A percentile compares a stretch with the other conserved stretches of the same genome.
phyloP scores from a whole-genome alignment of 2,113 vertebrate species.

The Lagopus leucura region DNA sequence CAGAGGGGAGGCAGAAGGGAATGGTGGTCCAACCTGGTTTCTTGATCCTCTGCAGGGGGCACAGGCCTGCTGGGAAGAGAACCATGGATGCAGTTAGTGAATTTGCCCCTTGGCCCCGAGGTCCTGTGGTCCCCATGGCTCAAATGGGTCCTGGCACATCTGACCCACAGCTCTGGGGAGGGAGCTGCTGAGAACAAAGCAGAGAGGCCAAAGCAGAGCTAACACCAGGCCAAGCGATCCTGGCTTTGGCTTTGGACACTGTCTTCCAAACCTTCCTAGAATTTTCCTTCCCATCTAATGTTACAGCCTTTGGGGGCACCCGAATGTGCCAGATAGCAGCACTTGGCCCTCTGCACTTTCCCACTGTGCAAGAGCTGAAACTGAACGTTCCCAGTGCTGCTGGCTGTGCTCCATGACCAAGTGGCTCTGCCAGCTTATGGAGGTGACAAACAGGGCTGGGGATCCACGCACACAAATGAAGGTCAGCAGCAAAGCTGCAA shows the following conservation, averaged over 20 bases:
- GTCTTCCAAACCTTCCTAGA: not conserved
- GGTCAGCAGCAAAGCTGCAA: not conserved
- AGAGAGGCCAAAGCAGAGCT: not conserved
- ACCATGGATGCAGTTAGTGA: not conserved
- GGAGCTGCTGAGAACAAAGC: not conserved
- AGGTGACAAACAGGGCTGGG: not conserved
- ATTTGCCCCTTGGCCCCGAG: not conserved
- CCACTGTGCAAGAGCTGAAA: not conserved
- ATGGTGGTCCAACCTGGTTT: conserved; percentile 70
- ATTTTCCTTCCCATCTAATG: not conserved
- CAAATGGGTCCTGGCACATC: not conserved
- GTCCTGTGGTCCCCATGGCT: not conserved
- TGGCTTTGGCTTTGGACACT: not conserved
- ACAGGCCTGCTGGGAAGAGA: conserved; percentile 53
- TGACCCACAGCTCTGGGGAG: not conserved
- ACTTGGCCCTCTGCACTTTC: not conserved
- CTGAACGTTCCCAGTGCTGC: not conserved
- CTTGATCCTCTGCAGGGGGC: conserved; percentile 69
- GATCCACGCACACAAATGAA: not conserved
- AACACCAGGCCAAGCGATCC: not conserved
- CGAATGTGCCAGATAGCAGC: not conserved
- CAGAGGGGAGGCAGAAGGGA: not conserved
- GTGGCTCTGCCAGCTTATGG: fast-evolving
- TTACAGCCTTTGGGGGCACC: not conserved
- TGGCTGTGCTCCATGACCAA: not conserved